A percentile compares a stretch with the other conserved stretches of the same genome.
phyloP scores from a whole-genome alignment of 37 sponge, comb jelly and placozoan species.

The Cliona cf. orientalis region DNA sequence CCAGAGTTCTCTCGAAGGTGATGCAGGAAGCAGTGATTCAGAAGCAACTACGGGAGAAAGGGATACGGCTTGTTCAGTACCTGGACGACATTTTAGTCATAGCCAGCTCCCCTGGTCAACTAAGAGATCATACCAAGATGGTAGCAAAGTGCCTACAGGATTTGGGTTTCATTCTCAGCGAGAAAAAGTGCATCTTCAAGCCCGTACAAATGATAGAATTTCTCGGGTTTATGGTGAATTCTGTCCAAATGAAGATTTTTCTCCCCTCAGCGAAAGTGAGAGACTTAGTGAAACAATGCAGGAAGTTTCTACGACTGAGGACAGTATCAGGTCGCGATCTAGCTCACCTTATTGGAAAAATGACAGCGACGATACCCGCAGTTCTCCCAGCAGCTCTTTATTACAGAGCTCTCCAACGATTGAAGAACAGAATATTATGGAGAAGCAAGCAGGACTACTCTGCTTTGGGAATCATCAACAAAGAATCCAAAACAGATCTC shows the following conservation, averaged over 20 bases:
- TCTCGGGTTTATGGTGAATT: slow-evolving; percentile 38
- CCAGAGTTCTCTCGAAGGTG: not conserved
- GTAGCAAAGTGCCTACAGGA: not conserved
- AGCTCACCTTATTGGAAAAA: slow-evolving; percentile 18
- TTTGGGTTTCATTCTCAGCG: slow-evolving; percentile 28
- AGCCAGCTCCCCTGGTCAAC: not conserved
- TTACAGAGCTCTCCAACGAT: slow-evolving; percentile 15
- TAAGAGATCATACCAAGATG: not conserved
- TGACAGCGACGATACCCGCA: slow-evolving; percentile 16
- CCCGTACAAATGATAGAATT: slow-evolving; percentile 24
- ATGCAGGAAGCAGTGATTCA: not conserved
- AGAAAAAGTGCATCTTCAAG: slow-evolving; percentile 1
- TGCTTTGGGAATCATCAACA: not conserved
- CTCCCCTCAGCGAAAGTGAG: slow-evolving; percentile 8
- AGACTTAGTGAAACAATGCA: not conserved
- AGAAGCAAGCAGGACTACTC: not conserved
- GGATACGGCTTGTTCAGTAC: too few relatives aligned
- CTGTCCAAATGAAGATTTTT: slow-evolving; percentile 13
- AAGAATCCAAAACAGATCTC: not conserved
- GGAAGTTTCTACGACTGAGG: not conserved
- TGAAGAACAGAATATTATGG: not conserved
- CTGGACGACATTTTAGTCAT: too few relatives aligned
- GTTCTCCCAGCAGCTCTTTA: slow-evolving; percentile 17
- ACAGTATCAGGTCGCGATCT: slow-evolving; percentile 1
- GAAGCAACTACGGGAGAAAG: not conserved